Conservation (phyloP, 1,140 invertebrate species). For the Paraescarpia echinospica region DNA sequence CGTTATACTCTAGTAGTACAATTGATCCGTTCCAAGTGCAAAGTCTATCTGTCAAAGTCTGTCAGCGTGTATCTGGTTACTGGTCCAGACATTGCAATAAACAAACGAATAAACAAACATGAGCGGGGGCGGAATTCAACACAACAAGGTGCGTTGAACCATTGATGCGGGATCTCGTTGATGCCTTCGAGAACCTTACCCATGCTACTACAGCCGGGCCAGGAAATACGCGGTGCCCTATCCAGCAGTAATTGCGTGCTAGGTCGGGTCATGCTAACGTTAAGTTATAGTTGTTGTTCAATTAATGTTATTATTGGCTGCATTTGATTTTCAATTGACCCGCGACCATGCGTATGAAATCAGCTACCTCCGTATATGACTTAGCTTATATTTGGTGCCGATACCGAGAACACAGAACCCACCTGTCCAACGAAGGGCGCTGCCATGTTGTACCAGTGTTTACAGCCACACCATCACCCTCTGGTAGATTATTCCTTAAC, state of each 20-base stretch:
- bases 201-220: neutral
- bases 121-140: neutral
- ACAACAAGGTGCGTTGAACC: neutral
- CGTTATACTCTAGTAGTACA: neutral
- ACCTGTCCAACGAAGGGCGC: neutral
- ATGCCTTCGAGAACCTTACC: neutral
- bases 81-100: neutral
- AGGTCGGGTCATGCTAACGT: too few species aligned
- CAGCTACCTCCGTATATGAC: neutral
- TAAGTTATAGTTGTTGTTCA: too few species aligned
- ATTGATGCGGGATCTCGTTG: neutral
- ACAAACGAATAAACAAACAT: neutral
- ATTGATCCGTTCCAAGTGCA: neutral
- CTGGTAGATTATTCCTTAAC: neutral
- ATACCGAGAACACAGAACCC: neutral
- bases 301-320: neutral
- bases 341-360: neutral
- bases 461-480: neutral
- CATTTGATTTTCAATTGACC: neutral
- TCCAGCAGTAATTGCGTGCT: neutral
- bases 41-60: neutral
- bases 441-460: slow-evolving; percentile 4
- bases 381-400: neutral
- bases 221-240: neutral
- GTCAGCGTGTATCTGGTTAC: neutral